Conservation (phyloP, 2,113 vertebrate genomes). For the Benitochromis conjunctus region DNA sequence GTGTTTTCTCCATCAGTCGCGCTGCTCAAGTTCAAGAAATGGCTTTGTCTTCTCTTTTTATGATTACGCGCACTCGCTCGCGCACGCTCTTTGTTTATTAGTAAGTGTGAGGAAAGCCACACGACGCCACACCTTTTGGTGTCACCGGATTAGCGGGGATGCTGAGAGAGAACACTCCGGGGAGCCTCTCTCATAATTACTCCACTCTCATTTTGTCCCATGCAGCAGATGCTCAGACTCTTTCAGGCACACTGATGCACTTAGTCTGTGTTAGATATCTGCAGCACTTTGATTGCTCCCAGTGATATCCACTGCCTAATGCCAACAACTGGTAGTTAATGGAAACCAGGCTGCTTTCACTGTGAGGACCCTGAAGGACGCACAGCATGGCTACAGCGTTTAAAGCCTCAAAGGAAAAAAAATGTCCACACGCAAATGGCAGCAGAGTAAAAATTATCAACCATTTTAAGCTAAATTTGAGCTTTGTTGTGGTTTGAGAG, state of each 20-base stretch:
- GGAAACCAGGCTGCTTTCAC: not conserved
- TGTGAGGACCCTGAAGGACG: not conserved
- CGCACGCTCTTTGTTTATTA: constrained; percentile 12
- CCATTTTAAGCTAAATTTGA: not conserved
- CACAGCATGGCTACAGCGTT: not conserved
- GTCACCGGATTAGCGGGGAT: constrained; percentile 5
- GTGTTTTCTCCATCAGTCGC: not conserved
- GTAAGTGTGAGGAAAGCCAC: constrained; percentile 20
- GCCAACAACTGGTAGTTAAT: not conserved
- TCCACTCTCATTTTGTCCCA: constrained; percentile 57
- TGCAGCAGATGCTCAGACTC: constrained; percentile 43
- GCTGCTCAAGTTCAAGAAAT: constrained; percentile 19
- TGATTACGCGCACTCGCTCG: not conserved
- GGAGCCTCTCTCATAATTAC: constrained; percentile 55
- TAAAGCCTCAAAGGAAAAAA: not conserved
- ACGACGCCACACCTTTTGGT: constrained; percentile 43
- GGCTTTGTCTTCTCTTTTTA: constrained; percentile 4
- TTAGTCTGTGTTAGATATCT: not conserved
- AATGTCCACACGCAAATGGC: not conserved
- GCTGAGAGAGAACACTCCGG: constrained; percentile 25
- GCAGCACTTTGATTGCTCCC: not conserved
- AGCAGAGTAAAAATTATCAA: not conserved
- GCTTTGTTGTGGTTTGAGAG: not conserved
- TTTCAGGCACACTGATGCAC: constrained; percentile 4
- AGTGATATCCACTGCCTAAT: not conserved